A percentile compares a stretch with the other conserved stretches of the same genome.
Conservation (phyloP, 2,797 vertebrate genomes). For the Lagodon rhomboides region DNA sequence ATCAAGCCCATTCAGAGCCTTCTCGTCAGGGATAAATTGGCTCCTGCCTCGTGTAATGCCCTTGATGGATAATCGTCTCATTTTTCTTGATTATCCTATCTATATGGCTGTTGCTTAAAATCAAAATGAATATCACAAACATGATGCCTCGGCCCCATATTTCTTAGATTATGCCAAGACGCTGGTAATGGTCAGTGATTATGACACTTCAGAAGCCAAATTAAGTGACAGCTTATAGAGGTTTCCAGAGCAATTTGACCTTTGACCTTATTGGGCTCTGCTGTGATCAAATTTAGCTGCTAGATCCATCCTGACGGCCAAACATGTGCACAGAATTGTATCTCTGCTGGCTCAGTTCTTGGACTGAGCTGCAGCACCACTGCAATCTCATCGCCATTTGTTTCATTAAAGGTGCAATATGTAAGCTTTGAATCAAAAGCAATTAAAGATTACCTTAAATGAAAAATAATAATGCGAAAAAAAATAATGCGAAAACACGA, state of each 20-base stretch:
- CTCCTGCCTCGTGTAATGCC: slow-evolving; percentile 80
- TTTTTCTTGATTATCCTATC: slow-evolving; percentile 84
- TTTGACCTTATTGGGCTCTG: slow-evolving; percentile 35
- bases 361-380: background rate
- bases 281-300: slow-evolving; percentile 42
- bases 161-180: slow-evolving; percentile 47
- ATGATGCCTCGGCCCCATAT: slow-evolving; percentile 60
- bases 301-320: slow-evolving; percentile 17
- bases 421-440: too few relatives aligned
- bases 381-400: background rate
- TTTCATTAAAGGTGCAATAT: background rate
- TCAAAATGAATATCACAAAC: slow-evolving; percentile 75
- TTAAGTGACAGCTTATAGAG: slow-evolving; percentile 53
- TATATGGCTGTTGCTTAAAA: slow-evolving; percentile 74
- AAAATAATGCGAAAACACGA: too few relatives aligned
- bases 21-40: slow-evolving; percentile 81
- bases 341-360: slow-evolving; percentile 1
- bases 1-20: slow-evolving; percentile 83
- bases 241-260: slow-evolving; percentile 53
- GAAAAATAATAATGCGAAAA: too few relatives aligned
- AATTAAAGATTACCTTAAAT: too few relatives aligned
- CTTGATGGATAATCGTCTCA: slow-evolving; percentile 85
- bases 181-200: slow-evolving; percentile 64
- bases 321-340: slow-evolving; percentile 31
- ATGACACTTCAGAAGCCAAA: slow-evolving; percentile 40